Base-by-base conservation (phyloP, 2,888 invertebrate genomes). In the Tetragonisca angustula region DNA sequence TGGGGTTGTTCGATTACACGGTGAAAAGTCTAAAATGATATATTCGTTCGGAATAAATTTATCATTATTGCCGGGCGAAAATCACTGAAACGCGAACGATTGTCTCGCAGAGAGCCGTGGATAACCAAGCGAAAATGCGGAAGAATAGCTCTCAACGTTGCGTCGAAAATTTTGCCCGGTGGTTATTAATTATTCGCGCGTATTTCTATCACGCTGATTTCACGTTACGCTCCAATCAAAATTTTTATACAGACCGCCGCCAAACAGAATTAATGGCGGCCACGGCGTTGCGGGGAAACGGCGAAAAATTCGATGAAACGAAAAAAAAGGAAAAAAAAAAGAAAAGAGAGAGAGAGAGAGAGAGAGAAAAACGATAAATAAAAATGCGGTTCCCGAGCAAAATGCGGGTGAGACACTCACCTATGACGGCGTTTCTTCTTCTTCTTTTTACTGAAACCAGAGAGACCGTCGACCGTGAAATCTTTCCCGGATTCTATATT, bases 371-470 rank as follows among this genome's bases (percentile, higher is more conserved):
- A 5, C 19, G 32, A 11, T 4, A 21, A 27, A 17, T 13, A 54
- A 72, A 64, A 64, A 27, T 68, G 9, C 9, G 36, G 15, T 17
- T 49, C 62, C 70, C 52, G 52, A 27, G n/a, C 71, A 67, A 52
- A 32, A 4, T 85, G 82, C 72, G 77, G 77, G 77, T 82, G 88
- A 92, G 92, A 94, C 94, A 95, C 95, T 96, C 96, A 98, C 98
- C 98, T 97, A 96, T 98, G 98, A 94, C 98, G 96, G 93, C 98
- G 96, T 95, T 98, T 98, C 96, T 98, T 98, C 96, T 98, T 98
- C 95, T 98, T 98, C 96, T 98, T 98, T 94, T 97, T 97, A 93
- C 96, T 97, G 95, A 97, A 97, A 81, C 97, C 97, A 88, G 96
- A 96, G 87, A 98, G 96, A 17, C 97, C 97, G 94, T 98, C 98